These are phyloP conservation scores for Pogonocherus hispidulus DNA, from an alignment of 2,888 invertebrate species.

Conservation along the genomic window DNA sequence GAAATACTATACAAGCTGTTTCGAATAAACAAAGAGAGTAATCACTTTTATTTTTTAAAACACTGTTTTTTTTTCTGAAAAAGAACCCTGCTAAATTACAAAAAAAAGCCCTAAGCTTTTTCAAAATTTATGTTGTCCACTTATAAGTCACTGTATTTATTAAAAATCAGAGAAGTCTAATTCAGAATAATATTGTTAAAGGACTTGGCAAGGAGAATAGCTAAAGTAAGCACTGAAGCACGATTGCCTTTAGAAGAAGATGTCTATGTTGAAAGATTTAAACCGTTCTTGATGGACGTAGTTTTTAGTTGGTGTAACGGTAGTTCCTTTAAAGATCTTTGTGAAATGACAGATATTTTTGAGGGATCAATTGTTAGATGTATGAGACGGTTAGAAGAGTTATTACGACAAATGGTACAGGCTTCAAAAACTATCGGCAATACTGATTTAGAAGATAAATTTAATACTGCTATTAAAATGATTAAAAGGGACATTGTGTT, in stretches of 20 bases:
- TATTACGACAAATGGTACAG: conserved; percentile 94
- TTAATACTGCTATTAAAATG: conserved; percentile 90
- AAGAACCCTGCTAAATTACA: too few relatives aligned
- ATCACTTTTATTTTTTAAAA: too few relatives aligned
- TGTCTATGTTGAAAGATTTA: conserved; percentile 90
- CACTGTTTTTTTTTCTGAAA: too few relatives aligned
- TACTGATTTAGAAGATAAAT: conserved; percentile 95
- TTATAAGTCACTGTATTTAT: too few relatives aligned
- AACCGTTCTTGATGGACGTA: conserved; percentile 97
- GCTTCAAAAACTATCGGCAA: conserved; percentile 98
- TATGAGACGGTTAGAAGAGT: conserved; percentile 96
- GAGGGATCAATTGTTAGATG: conserved; percentile 94
- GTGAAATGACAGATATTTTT: conserved; percentile 96
- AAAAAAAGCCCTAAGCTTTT: too few relatives aligned
- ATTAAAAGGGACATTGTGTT: conserved; percentile 99
- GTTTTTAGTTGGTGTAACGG: conserved; percentile 97
- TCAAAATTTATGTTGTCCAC: too few relatives aligned
- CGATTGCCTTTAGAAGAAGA: conserved; percentile 93
- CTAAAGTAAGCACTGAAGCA: conserved; percentile 87
- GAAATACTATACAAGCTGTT: too few relatives aligned
- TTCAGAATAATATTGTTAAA: conserved; percentile 73
- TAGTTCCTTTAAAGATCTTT: conserved; percentile 89
- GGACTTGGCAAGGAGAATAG: conserved; percentile 93
- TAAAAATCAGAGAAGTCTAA: not conserved
- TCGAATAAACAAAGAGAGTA: too few relatives aligned